Evolutionary conservation across 2,888 invertebrate genomes (phyloP).

Genomic region (Ernsta delagoae): DNA sequence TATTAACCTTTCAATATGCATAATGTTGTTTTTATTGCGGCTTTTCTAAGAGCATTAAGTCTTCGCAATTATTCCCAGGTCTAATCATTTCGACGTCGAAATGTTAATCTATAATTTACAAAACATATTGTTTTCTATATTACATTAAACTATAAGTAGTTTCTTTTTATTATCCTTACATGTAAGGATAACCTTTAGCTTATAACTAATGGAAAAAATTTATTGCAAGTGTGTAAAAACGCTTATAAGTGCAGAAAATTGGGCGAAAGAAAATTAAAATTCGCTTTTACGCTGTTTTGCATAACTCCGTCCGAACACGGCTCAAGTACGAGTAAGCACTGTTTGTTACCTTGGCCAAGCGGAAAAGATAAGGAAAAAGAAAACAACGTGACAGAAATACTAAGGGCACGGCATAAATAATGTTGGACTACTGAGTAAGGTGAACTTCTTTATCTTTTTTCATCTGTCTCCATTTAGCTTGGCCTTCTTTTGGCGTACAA

Average conservation of each 20-base stretch:
- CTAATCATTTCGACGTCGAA: too few relatives aligned
- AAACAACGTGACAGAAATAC: constrained; percentile 36
- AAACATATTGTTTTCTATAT: too few relatives aligned
- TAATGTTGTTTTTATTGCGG: not conserved
- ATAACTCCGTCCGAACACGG: constrained; percentile 32
- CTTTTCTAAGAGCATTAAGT: not conserved
- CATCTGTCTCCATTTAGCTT: constrained; percentile 5
- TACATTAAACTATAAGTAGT: too few relatives aligned
- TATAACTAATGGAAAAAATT: not conserved
- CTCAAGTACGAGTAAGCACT: constrained; percentile 33
- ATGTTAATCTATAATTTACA: too few relatives aligned
- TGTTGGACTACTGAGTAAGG: constrained; percentile 17
- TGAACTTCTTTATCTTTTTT: constrained; percentile 10
- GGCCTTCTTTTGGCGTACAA: constrained; percentile 1
- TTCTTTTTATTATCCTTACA: too few relatives aligned
- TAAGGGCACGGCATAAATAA: constrained; percentile 30
- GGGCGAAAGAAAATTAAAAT: constrained; percentile 23
- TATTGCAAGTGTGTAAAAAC: not conserved
- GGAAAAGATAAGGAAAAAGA: constrained; percentile 38
- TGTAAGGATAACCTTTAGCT: too few relatives aligned
- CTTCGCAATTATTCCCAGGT: too few relatives aligned
- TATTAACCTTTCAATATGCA: too few relatives aligned
- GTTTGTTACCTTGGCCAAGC: constrained; percentile 35
- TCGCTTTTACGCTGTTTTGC: constrained; percentile 33
- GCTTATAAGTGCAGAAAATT: constrained; percentile 4